phyloP scores from a whole-genome alignment of 1,140 invertebrate genomes.

The Euwallacea similis region DNA sequence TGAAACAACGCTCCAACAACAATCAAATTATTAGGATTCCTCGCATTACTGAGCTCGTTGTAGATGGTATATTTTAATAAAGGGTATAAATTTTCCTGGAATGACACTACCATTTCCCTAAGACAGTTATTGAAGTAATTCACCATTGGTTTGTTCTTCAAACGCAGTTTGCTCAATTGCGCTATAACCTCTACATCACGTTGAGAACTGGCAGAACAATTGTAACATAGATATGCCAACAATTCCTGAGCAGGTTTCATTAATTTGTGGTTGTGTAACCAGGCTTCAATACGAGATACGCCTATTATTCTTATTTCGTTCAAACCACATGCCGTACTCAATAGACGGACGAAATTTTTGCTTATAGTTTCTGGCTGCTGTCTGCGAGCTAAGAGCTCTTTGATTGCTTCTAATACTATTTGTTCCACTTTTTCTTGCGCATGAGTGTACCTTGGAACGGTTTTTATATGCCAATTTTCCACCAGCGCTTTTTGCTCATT shows the following conservation, averaged over 20 bases:
- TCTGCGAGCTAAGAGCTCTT: slow-evolving; percentile 81
- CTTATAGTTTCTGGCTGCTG: slow-evolving; percentile 85
- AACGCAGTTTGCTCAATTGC: slow-evolving; percentile 83
- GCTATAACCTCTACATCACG: slow-evolving; percentile 89
- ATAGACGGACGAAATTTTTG: slow-evolving; percentile 82
- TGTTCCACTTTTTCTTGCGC: slow-evolving; percentile 74
- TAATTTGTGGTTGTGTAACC: slow-evolving; percentile 95
- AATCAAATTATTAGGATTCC: slow-evolving; percentile 94
- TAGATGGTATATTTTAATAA: slow-evolving; percentile 91
- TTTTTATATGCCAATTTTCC: slow-evolving; percentile 53
- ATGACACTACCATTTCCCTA: slow-evolving; percentile 74
- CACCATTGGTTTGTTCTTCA: slow-evolving; percentile 91
- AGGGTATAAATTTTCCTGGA: slow-evolving; percentile 81
- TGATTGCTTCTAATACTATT: slow-evolving; percentile 81
- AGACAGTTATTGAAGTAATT: slow-evolving; percentile 87
- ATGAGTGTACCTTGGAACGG: slow-evolving; percentile 63
- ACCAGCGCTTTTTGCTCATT: slow-evolving; percentile 57
- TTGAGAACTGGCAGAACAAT: slow-evolving; percentile 76
- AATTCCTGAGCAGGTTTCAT: slow-evolving; percentile 90
- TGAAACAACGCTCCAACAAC: slow-evolving; percentile 86
- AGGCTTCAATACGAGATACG: slow-evolving; percentile 83
- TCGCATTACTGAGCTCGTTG: slow-evolving; percentile 88
- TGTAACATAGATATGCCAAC: slow-evolving; percentile 89
- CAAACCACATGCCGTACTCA: slow-evolving; percentile 83
- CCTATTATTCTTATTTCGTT: slow-evolving; percentile 82